Conservation (phyloP, 2,113 vertebrate genomes). For the Oncorhynchus mykiss region DNA sequence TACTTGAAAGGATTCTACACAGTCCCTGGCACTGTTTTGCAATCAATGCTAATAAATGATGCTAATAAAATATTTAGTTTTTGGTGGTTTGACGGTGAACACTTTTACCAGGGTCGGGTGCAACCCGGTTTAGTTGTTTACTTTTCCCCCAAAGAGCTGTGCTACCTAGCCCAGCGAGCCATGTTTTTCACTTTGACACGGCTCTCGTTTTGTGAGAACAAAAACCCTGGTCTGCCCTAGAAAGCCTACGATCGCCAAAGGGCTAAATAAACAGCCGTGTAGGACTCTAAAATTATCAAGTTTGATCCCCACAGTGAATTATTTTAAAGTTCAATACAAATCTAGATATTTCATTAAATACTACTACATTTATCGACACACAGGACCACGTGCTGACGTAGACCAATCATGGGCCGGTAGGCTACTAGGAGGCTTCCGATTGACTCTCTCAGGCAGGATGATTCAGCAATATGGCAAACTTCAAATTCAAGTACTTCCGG, state of each 20-base stretch:
- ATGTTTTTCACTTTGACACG: conserved; percentile 40
- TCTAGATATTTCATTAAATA: no score
- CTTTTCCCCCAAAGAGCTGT: conserved; percentile 42
- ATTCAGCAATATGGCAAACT: no score
- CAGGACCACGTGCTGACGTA: no score
- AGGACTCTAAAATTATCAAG: no score
- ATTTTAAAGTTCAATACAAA: no score
- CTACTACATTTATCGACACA: no score
- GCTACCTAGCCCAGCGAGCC: conserved; percentile 39
- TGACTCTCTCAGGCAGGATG: no score
- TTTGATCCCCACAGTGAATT: no score
- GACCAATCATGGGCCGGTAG: no score
- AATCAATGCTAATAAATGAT: not conserved
- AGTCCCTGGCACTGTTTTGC: not conserved
- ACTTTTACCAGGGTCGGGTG: conserved; percentile 43
- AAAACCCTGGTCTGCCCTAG: not conserved
- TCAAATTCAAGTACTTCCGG: no score
- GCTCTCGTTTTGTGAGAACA: conserved; percentile 15
- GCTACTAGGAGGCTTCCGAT: no score
- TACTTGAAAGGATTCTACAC: not conserved
- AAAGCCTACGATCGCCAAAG: not conserved
- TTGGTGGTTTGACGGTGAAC: conserved; percentile 22
- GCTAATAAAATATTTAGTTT: not conserved
- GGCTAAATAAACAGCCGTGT: not conserved
- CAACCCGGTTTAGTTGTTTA: conserved; percentile 49